Base-by-base conservation (phyloP, 2,888 invertebrate genomes). In the Oscheius sp. region DNA sequence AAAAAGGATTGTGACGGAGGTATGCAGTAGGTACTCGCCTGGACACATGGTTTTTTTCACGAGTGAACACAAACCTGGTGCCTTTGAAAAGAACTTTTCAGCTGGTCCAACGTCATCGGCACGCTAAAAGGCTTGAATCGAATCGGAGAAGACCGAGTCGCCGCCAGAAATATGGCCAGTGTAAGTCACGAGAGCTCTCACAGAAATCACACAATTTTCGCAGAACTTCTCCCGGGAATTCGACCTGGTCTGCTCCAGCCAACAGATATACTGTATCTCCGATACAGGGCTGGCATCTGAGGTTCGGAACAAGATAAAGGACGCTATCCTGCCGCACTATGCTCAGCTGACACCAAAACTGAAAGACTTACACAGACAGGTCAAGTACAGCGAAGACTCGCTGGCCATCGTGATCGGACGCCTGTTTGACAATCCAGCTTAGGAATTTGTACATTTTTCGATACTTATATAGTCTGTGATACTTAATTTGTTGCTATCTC, bases 161-260 rank as follows among this genome's bases (percentile, higher is more conserved):
- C 74, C 33, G 80, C 78, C 1, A 78, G 75, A 33, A 72, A 73
- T 35, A 75, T 78, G 47, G 77, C 79, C 71, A 75, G 66, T 63
- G 83, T 83, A 32, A 75, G 78, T 68, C 11, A 29, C 13, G 3
- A 5, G 2, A 35, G 51, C 21, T 29, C n/a, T n/a, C n/a, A n/a
- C 13, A 47, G 5, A 7, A 42, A 48, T 3, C n/a, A 9, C 2
- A 21, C 47, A 2, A 2, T n/a, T 13, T 33, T 48, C 79, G 48
- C 76, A 84, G 85, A 78, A 75, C 11, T 87, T 87, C 74, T 83
- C 82, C 29, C 77, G 83, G 1, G 87, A 88, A 53, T 86, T 88
- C 75, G 88, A 88, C 32, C 76, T 79, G 62, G 74, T 85, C 10
- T 79, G 85, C 29, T 79, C 78, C 1, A 76, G 79, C 35, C 88